A percentile compares a stretch with the other conserved stretches of the same genome.
Evolutionary conservation across 1,140 invertebrate genomes (phyloP).

Genomic region (Trichomalopsis sarcophagae): DNA sequence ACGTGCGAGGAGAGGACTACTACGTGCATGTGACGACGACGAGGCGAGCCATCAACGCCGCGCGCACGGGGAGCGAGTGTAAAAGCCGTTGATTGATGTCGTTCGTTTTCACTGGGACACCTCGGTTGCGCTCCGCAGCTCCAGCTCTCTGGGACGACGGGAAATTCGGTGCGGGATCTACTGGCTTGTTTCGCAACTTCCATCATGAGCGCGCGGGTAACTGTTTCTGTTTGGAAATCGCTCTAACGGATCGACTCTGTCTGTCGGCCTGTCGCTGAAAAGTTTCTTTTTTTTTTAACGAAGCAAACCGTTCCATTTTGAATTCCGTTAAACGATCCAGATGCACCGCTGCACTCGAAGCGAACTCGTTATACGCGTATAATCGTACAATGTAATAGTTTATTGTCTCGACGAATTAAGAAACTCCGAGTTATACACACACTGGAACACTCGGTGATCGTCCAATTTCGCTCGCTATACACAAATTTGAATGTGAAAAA

Average conservation of each 20-base stretch:
- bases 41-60: slow-evolving; percentile 22
- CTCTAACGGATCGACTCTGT: background rate
- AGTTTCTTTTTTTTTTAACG: background rate
- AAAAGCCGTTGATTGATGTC: slow-evolving; percentile 47
- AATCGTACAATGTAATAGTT: background rate
- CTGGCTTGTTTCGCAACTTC: no score
- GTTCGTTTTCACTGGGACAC: slow-evolving; percentile 35
- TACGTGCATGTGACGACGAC: background rate
- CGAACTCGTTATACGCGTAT: background rate
- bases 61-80: slow-evolving; percentile 17
- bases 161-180: background rate
- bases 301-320: background rate
- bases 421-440: background rate
- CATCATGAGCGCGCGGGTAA: no score
- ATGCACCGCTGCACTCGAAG: background rate
- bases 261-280: background rate
- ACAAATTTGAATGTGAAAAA: background rate
- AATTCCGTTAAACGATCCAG: background rate
- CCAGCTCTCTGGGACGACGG: background rate
- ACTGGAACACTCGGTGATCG: background rate
- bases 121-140: background rate
- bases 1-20: background rate
- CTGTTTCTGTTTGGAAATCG: background rate
- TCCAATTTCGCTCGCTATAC: background rate
- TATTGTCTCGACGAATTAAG: background rate